Conservation (phyloP, 1,140 invertebrate species). For the Ctenoplectra terminalis region DNA sequence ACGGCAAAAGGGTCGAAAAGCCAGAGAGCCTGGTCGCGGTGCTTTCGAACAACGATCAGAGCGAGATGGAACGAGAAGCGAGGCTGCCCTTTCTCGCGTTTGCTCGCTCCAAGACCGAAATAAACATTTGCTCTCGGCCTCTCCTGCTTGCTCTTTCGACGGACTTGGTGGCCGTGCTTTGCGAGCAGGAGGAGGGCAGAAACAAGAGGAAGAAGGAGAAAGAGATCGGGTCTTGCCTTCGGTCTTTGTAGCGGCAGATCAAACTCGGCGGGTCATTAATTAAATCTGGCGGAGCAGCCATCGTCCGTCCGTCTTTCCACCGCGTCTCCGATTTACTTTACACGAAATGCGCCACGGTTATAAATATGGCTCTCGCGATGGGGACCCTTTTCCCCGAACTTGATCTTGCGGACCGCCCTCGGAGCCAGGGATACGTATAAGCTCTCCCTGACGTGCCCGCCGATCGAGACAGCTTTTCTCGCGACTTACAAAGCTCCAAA, state of each 20-base stretch:
- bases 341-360: slow-evolving; percentile 69
- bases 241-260: slow-evolving; percentile 78
- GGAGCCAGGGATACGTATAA: slow-evolving; percentile 40
- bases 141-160: slow-evolving; percentile 12
- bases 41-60: slow-evolving; percentile 32
- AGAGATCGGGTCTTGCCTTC: slow-evolving; percentile 49
- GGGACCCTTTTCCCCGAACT: slow-evolving; percentile 70
- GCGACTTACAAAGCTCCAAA: not conserved
- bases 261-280: slow-evolving; percentile 81
- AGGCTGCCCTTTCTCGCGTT: slow-evolving; percentile 46
- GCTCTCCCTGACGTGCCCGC: slow-evolving; percentile 9
- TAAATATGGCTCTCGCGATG: slow-evolving; percentile 67
- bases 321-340: slow-evolving; percentile 71
- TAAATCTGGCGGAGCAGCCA: slow-evolving; percentile 77
- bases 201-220: slow-evolving; percentile 45
- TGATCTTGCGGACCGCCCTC: slow-evolving; percentile 67
- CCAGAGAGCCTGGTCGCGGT: not conserved
- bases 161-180: slow-evolving; percentile 4
- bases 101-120: slow-evolving; percentile 54
- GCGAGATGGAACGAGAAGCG: not conserved
- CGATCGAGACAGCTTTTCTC: slow-evolving; percentile 40
- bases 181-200: not conserved
- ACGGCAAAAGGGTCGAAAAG: slow-evolving; percentile 3
- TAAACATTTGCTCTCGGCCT: slow-evolving; percentile 50
- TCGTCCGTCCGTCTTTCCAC: slow-evolving; percentile 68